Base-by-base conservation (phyloP, 2,888 invertebrate genomes). In the Heliconius charithonia region DNA sequence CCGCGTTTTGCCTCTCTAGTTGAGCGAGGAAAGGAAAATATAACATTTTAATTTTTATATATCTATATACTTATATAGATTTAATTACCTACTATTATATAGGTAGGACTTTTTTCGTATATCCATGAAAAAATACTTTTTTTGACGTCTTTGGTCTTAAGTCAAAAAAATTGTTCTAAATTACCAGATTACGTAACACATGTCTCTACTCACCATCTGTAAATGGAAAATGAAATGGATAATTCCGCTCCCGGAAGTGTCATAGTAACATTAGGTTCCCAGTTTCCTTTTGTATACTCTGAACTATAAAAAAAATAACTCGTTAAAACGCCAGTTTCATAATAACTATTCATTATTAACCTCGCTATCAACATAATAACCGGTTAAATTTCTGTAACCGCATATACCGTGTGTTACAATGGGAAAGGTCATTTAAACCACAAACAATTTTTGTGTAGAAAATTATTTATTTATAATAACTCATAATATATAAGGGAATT, bases 321-420 rank as follows among this genome's bases (percentile, higher is more conserved):
- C 0, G 3, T 3, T 37, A 37, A 66, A 37, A 66, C 66, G 12
- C 32, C 22, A 51, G 9, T 70, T 51, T 71, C 45, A 0, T 71
- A 51, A 56, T 29, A 56, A 10, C 27, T 27, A 71, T 71, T 51
- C 27, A 51, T 71, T 29, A 71, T 51, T 16, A 22, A 71, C 51
- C 19, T 51, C 29, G n/a, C 12, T 22, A 51, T 56, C 51, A 51
- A 29, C 27, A 27, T 71, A 71, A 51, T 51, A 70, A 70, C 27
- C 29, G 19, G 16, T 51, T 70, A 66, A 32, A 32, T 66, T n/a
- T 51, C 29, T 27, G 27, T 71, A 51, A 71, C 71, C 71, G 71
- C 71, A 71, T 71, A 10, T 66, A 37, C 32, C 37, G 32, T 27
- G n/a, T 37, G 41, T 27, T 27, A 29, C 29, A 71, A 71, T 51